phyloP scores from a whole-genome alignment of 2,797 vertebrate species.

The Sparus aurata region DNA sequence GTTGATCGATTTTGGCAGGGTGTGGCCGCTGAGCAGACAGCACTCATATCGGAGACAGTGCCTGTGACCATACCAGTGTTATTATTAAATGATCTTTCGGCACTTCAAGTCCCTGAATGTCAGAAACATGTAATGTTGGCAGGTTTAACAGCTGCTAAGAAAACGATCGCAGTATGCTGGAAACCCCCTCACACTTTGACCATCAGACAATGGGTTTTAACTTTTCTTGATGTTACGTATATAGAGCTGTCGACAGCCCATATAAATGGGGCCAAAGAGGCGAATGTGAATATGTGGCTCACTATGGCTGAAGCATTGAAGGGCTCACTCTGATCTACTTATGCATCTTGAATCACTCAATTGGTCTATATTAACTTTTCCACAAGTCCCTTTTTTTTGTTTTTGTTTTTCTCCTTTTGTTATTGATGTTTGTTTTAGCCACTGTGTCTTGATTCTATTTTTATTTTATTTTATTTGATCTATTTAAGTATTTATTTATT shows the following conservation, averaged over 20 bases:
- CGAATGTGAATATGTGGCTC: no score
- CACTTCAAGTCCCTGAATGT: neutral
- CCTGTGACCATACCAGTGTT: neutral
- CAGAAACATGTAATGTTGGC: neutral
- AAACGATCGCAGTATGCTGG: neutral
- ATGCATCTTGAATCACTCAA: no score
- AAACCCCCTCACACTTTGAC: neutral
- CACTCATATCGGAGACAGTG: neutral
- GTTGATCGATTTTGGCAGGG: neutral
- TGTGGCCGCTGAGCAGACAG: neutral
- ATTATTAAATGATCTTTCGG: neutral
- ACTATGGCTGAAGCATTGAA: no score
- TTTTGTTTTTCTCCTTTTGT: no score
- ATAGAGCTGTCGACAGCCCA: neutral
- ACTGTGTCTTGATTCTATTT: no score
- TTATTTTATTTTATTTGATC: no score
- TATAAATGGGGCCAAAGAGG: no score
- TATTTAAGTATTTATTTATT: no score
- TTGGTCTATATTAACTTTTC: no score
- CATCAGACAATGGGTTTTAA: neutral
- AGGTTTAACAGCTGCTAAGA: neutral
- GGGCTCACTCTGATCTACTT: no score
- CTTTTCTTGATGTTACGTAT: neutral
- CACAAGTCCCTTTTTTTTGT: no score
- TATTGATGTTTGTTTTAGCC: no score